A percentile compares a stretch with the other conserved stretches of the same genome.
Evolutionary conservation across 1,140 invertebrate genomes (phyloP).

Genomic region (Geopemphigus sp.): DNA sequence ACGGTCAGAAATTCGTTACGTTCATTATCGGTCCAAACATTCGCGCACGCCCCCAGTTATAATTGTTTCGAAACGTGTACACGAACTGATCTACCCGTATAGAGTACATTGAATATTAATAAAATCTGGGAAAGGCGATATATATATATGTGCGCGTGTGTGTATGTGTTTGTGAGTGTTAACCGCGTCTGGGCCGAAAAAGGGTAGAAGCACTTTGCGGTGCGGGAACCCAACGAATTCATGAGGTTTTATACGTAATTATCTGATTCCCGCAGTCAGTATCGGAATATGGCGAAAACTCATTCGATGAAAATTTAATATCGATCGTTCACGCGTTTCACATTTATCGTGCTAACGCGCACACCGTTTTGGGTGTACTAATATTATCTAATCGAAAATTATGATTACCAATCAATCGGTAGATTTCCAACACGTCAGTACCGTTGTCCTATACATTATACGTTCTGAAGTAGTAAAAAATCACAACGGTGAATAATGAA

Average conservation of each 20-base stretch:
- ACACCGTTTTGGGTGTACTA: no score
- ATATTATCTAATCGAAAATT: neutral
- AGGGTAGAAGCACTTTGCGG: neutral
- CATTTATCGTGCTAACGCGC: neutral
- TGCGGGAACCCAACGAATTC: neutral
- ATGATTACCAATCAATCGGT: slow-evolving; percentile 12
- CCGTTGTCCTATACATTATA: neutral
- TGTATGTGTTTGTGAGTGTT: no score
- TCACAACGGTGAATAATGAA: neutral
- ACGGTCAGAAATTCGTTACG: neutral
- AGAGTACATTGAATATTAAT: slow-evolving; percentile 12
- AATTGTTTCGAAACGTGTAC: slow-evolving; percentile 5
- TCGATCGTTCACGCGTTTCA: slow-evolving; percentile 7
- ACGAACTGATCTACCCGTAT: neutral
- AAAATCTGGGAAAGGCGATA: neutral
- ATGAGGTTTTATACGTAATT: slow-evolving; percentile 27
- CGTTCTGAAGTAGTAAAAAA: neutral
- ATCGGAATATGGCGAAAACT: neutral
- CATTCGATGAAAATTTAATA: slow-evolving; percentile 26
- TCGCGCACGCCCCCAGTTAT: neutral
- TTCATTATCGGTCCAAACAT: neutral
- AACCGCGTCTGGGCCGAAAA: neutral
- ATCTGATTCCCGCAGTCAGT: neutral
- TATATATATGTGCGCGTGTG: no score
- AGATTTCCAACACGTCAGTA: neutral